A percentile compares a stretch with the other conserved stretches of the same genome.
phyloP scores from a whole-genome alignment of 2,888 invertebrate species.

The Polia nebulosa region DNA sequence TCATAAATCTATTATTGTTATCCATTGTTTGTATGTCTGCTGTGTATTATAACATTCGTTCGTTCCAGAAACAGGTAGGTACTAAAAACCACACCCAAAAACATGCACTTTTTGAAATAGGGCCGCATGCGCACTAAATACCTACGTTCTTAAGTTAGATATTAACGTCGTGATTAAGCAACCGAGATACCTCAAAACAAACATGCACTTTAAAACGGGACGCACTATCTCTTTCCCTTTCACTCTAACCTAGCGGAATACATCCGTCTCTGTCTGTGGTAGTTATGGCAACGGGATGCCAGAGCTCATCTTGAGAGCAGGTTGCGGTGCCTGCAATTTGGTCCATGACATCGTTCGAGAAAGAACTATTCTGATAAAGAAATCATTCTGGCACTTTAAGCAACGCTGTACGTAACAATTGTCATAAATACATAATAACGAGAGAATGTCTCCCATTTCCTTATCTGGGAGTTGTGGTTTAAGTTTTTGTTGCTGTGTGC shows the following conservation, averaged over 20 bases:
- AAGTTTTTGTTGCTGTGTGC: no score
- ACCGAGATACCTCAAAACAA: constrained; percentile 40
- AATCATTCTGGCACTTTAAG: neutral
- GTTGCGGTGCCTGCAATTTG: constrained; percentile 13
- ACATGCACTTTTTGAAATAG: neutral
- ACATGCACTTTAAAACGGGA: constrained; percentile 44
- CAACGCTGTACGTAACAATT: neutral
- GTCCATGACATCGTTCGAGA: constrained; percentile 18
- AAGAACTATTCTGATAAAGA: neutral
- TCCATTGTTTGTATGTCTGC: neutral
- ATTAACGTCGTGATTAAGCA: constrained; percentile 37
- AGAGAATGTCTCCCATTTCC: no score
- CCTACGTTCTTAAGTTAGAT: constrained; percentile 22
- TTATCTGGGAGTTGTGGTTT: no score
- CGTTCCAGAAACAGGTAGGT: no score
- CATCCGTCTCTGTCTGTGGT: constrained; percentile 39
- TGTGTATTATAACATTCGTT: neutral
- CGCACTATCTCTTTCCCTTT: constrained; percentile 21
- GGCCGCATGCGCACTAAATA: no score
- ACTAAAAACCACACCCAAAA: neutral
- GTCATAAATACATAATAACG: no score
- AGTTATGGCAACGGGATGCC: constrained; percentile 48
- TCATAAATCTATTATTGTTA: neutral
- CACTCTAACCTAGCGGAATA: neutral
- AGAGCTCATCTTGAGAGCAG: constrained; percentile 36